These are phyloP conservation scores for Leptodirus hochenwartii DNA, from an alignment of 2,888 invertebrate genomes.

Conservation along the genomic window DNA sequence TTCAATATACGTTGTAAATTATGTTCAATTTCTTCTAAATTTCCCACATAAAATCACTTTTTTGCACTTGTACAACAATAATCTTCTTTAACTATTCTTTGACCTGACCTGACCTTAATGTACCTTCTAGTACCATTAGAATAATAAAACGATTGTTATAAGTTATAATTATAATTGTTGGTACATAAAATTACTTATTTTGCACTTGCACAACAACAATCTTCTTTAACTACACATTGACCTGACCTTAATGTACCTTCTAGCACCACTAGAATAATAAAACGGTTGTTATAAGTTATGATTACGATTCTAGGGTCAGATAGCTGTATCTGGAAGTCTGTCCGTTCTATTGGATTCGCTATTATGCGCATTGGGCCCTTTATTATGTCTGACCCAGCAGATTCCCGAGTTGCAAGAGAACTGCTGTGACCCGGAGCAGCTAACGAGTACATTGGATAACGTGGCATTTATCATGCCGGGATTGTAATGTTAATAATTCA, in stretches of 20 bases:
- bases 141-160: conserved; percentile 1
- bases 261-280: neutral
- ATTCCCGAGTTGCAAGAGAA: conserved; percentile 56
- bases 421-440: conserved; percentile 32
- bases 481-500: no score
- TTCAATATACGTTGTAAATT: no score
- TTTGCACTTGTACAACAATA: no score
- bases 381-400: conserved; percentile 71
- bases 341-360: conserved; percentile 85
- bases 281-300: conserved; percentile 4
- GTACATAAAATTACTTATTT: conserved; percentile 34
- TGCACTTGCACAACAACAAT: no score
- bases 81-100: neutral
- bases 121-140: neutral
- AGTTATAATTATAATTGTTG: conserved; percentile 26
- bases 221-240: neutral
- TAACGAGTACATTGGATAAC: conserved; percentile 63
- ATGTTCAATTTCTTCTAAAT: no score
- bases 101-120: neutral
- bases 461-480: conserved; percentile 91
- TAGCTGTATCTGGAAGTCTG: conserved; percentile 86
- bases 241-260: neutral
- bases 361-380: conserved; percentile 77
- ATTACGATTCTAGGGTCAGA: conserved; percentile 52
- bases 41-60: no score